Percentiles rank a stretch among this genome's conserved stretches.
Conservation (phyloP, 2,797 vertebrate species). For the Gouania willdenowi region DNA sequence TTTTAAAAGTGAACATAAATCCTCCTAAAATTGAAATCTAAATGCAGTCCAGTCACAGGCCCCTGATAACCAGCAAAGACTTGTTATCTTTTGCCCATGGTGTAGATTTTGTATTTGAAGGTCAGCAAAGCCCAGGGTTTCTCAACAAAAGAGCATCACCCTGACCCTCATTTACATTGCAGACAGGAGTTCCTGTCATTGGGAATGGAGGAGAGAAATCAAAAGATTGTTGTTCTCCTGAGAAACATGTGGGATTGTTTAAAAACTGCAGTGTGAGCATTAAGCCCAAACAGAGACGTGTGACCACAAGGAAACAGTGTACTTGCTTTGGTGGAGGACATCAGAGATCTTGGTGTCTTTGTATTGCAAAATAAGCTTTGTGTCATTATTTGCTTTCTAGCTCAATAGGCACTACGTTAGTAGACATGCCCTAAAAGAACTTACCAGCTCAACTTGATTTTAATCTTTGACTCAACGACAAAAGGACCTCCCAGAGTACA, state of each 20-base stretch:
- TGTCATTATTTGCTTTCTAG: constrained; percentile 1
- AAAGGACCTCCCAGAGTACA: neutral
- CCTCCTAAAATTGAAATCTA: too few relatives aligned
- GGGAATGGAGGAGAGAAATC: neutral
- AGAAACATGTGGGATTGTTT: neutral
- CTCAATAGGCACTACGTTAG: neutral
- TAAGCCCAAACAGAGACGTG: neutral
- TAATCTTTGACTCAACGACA: constrained; percentile 2
- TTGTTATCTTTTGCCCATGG: constrained; percentile 54
- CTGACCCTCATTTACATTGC: constrained; percentile 15
- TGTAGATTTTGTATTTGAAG: too few relatives aligned
- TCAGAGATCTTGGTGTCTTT: constrained; percentile 13
- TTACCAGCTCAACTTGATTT: neutral
- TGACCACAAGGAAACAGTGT: neutral
- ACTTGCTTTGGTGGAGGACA: neutral
- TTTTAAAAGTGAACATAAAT: too few relatives aligned
- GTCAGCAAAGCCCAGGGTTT: constrained; percentile 56
- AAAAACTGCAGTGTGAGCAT: neutral
- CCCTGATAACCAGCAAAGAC: constrained; percentile 46
- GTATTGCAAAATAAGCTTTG: constrained; percentile 9
- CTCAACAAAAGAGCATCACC: constrained; percentile 16
- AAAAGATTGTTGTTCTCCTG: neutral
- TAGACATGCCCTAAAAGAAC: constrained; percentile 19
- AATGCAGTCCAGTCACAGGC: too few relatives aligned
- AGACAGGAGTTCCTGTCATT: constrained; percentile 1